Percentiles rank a stretch among this genome's conserved stretches.
phyloP scores from a whole-genome alignment of 2,888 invertebrate genomes.

The Selenia dentaria region DNA sequence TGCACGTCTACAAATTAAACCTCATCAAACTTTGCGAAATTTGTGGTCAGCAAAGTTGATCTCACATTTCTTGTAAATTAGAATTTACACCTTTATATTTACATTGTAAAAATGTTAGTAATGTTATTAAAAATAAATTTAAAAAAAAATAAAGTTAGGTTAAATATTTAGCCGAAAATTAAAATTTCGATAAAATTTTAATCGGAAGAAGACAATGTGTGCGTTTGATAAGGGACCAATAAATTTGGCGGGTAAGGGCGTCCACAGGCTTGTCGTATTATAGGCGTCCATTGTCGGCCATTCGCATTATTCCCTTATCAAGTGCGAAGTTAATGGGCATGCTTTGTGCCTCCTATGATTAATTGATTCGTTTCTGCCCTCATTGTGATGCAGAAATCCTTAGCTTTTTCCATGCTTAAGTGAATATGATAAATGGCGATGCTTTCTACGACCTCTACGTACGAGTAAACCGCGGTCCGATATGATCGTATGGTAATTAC shows the following conservation, averaged over 20 bases:
- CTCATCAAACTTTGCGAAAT: too few species aligned
- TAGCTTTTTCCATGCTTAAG: conserved; percentile 69
- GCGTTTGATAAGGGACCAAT: conserved; percentile 71
- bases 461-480: conserved; percentile 24
- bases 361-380: conserved; percentile 75
- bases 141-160: too few species aligned
- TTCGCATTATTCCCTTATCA: conserved; percentile 81
- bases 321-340: conserved; percentile 81
- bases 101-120: too few species aligned
- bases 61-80: too few species aligned
- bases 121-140: too few species aligned
- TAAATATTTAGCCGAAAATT: not conserved
- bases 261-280: conserved; percentile 61
- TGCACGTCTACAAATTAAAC: too few species aligned
- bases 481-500: conserved; percentile 54
- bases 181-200: conserved; percentile 34
- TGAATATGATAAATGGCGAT: conserved; percentile 63
- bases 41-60: too few species aligned
- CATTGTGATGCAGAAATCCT: conserved; percentile 81
- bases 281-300: conserved; percentile 64
- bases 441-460: conserved; percentile 42
- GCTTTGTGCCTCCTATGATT: conserved; percentile 80
- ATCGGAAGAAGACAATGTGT: conserved; percentile 59
- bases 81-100: too few species aligned
- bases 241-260: conserved; percentile 56